Base-by-base conservation (phyloP, 1,140 invertebrate species). In the Zaprionus ornatus region DNA sequence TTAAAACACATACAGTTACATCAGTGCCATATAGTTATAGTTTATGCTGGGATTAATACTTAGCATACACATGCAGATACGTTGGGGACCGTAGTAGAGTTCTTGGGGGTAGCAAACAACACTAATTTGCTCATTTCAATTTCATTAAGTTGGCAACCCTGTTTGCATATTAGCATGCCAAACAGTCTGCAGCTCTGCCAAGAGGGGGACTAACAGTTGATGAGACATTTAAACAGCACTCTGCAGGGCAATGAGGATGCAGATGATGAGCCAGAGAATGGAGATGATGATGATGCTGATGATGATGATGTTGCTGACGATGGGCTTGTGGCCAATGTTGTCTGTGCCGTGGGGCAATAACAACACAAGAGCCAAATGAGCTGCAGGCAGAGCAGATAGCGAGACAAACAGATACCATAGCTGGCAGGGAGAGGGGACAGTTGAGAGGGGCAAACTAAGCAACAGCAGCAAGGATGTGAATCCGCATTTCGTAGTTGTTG, bases 71-170 rank as follows among this genome's bases (percentile, higher is more conserved):
- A 32, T 32, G 7, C 6, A 17, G 40, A 2, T 17, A 42, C n/a
- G 12, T 48, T 4, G 3, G 10, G 17, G 1, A 23, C 13, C 27
- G 5, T 1, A 32, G 9, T 1, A 10, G 35, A 7, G 50, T 40
- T 65, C 68, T 62, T 50, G 35, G 52, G 32, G 56, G 69, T 40
- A 66, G 19, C 63, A 88, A 80, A 83, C 74, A 78, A 74, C 67
- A 80, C 83, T 87, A 87, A 87, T 87, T 88, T 87, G 84, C 83
- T 87, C 83, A 87, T 87, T 87, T 87, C 84, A 87, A 87, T 87
- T 87, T 87, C 83, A 87, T 87, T 87, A 87, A 84, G 83, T 88
- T 87, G 77, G 84, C 85, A 84, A 68, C 77, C 59, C 80, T 88
- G 84, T 88, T 87, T 87, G 83, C 84, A 79, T 90, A 88, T 87